Percentiles rank a stretch among this genome's conserved stretches.
Conservation (phyloP, 2,797 vertebrate genomes). For the Neosilurus hyrtlii region DNA sequence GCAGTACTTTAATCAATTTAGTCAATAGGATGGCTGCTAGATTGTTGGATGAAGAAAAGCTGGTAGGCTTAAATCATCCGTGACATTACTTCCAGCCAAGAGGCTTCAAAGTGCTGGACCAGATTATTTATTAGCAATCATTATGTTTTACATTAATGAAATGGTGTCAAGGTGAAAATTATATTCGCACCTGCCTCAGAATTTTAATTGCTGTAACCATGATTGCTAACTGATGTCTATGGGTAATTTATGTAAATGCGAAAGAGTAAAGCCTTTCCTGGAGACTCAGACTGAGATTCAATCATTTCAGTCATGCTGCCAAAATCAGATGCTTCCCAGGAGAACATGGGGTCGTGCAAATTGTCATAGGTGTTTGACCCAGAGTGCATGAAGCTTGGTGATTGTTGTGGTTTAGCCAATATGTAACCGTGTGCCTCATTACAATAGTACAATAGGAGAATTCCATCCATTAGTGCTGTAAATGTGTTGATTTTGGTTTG, state of each 20-base stretch:
- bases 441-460: background rate
- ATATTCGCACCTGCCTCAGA: background rate
- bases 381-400: background rate
- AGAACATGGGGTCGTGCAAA: background rate
- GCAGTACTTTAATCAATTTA: background rate
- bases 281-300: background rate
- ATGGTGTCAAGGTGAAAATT: slow-evolving; percentile 1
- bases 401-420: slow-evolving; percentile 17
- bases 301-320: background rate
- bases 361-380: background rate
- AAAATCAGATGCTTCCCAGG: background rate
- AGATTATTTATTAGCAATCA: background rate
- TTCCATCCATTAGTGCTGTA: slow-evolving; percentile 4
- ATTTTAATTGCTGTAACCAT: background rate
- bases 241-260: background rate
- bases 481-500: slow-evolving; percentile 26
- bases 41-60: background rate
- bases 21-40: background rate
- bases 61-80: background rate
- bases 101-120: background rate
- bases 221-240: slow-evolving; percentile 6
- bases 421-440: background rate
- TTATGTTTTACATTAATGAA: slow-evolving; percentile 15
- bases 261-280: background rate
- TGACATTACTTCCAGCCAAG: slow-evolving; percentile 5